Conservation (phyloP, 2,888 invertebrate species). For the Stenichneumon culpator region DNA sequence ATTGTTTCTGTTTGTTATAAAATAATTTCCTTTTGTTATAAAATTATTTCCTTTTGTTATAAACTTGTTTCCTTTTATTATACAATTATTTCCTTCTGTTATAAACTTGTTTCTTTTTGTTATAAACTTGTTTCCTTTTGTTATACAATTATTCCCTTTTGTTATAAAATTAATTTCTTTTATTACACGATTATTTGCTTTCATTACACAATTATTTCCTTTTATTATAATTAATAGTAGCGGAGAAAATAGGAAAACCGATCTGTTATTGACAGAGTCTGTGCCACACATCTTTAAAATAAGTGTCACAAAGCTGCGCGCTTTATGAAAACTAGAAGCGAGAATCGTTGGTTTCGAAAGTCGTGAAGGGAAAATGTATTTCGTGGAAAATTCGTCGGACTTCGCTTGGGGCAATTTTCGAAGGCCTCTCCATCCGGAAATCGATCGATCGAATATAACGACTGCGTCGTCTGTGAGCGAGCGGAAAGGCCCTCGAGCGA, state of each 20-base stretch:
- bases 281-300: neutral
- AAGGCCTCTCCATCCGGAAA: neutral
- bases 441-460: neutral
- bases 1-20: too few species aligned
- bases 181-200: too few species aligned
- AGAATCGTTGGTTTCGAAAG: constrained; percentile 17
- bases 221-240: neutral
- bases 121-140: too few species aligned
- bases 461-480: neutral
- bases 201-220: too few species aligned
- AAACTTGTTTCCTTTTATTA: neutral
- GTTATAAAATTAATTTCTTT: too few species aligned
- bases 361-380: neutral
- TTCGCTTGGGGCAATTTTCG: constrained; percentile 16
- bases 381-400: constrained; percentile 12
- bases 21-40: neutral
- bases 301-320: neutral
- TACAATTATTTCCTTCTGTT: too few species aligned
- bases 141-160: too few species aligned
- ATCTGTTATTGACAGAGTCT: neutral
- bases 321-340: neutral
- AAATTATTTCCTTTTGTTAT: neutral
- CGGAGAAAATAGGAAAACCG: neutral
- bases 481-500: constrained; percentile 42
- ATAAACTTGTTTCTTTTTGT: too few species aligned